Base-by-base conservation (phyloP, 2,113 vertebrate genomes). In the Telmatochromis sp. region DNA sequence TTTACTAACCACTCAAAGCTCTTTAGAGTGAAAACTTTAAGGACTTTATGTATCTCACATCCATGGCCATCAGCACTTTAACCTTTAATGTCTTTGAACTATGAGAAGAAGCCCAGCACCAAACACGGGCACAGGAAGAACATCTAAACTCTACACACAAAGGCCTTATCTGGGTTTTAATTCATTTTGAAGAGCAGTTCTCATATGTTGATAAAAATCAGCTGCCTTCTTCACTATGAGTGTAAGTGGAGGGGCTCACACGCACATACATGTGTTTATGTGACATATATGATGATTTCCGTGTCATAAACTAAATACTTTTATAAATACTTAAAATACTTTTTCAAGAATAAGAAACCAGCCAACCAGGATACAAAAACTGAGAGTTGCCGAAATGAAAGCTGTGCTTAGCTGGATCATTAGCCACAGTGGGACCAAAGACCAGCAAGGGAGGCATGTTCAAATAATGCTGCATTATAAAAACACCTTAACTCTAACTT, bases 401-500 rank as follows among this genome's bases (percentile, higher is more conserved):
- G 63, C 19, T 40, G 19, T 68, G 35, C 11, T 68, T 14, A 40
- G 37, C 65, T 42, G 12, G 65, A 70, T 70, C 37, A 42, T 70
- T 70, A 15, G n/a, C 12, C 12, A 6, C 65, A 70, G 19, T 68
- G 33, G 10, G 19, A 21, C 33, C 33, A n/a, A 5, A 68, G 33
- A 0, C 33, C 33, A 37, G 65, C 0, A 23, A 40, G n/a, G 35
- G n/a, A 68, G 35, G 0, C 35, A 6, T 42, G 19, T 14, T 70
- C 35, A 42, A 40, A 42, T 23, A 42, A 42, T 21, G 33, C 60
- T 65, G 19, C 60, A 23, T 9, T 70, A 42, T 70, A 42, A 70
- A 23, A 42, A 70, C 1, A 4, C 5, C 13, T 21, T 45, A 73
- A 73, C 21, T 45, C 68, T 5, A 7, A 73, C 37, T 26, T 1